These are phyloP conservation scores for Papilio xuthus DNA, from an alignment of 1,140 invertebrate species.

Conservation along the genomic window DNA sequence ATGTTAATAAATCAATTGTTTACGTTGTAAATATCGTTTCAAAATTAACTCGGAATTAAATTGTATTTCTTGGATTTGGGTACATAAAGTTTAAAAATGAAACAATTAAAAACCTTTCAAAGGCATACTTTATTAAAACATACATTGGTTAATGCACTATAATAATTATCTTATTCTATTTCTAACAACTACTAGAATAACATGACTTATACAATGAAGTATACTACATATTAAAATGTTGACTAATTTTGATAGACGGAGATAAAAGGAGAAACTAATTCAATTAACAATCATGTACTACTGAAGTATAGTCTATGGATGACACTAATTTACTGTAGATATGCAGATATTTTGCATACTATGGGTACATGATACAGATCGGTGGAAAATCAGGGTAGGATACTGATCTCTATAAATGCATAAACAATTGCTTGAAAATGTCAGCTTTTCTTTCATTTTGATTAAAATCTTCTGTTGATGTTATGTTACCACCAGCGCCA, in stretches of 20 bases:
- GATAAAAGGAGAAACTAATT: background rate
- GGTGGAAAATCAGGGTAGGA: too few relatives aligned
- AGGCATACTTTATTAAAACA: background rate
- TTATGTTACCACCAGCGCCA: too few relatives aligned
- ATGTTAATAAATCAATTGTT: too few relatives aligned
- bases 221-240: background rate
- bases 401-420: too few relatives aligned
- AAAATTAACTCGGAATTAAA: too few relatives aligned
- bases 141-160: constrained; percentile 6
- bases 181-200: constrained; percentile 1
- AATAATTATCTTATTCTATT: background rate
- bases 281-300: background rate
- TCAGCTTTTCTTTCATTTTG: too few relatives aligned
- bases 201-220: background rate
- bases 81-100: background rate
- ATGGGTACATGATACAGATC: too few relatives aligned
- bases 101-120: constrained; percentile 3
- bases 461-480: too few relatives aligned
- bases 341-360: background rate
- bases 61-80: background rate
- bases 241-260: background rate
- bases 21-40: too few relatives aligned
- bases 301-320: background rate
- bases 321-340: background rate
- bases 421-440: too few relatives aligned